A percentile compares a stretch with the other conserved stretches of the same genome.
Conservation (phyloP, 2,113 vertebrate species). For the Aplodontia rufa region DNA sequence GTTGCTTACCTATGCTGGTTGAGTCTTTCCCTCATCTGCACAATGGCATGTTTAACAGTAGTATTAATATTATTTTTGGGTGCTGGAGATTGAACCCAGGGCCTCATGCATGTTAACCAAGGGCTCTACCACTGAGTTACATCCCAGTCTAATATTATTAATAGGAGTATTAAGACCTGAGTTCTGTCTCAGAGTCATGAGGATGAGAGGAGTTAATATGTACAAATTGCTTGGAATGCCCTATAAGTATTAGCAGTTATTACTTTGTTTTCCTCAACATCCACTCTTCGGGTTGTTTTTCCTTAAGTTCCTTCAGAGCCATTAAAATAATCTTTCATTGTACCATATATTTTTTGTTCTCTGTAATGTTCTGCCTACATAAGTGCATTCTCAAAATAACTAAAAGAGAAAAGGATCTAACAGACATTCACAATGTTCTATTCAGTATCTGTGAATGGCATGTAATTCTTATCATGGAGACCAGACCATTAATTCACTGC, state of each 20-base stretch:
- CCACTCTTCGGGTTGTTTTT: constrained; percentile 1
- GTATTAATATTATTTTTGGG: background rate
- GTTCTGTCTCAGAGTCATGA: background rate
- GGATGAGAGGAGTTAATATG: background rate
- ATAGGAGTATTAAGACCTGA: background rate
- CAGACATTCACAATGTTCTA: constrained; percentile 40
- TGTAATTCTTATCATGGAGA: constrained; percentile 23
- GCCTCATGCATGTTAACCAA: background rate
- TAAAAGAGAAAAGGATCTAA: constrained; percentile 49
- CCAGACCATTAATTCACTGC: constrained; percentile 7
- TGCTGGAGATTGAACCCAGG: background rate
- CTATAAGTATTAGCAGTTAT: background rate
- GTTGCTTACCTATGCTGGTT: background rate
- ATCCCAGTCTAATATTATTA: background rate
- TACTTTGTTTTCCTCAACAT: background rate
- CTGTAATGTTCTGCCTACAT: constrained; percentile 53
- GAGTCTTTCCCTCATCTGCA: background rate
- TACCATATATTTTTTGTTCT: constrained; percentile 48
- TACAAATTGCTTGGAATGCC: background rate
- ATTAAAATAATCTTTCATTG: constrained; percentile 32
- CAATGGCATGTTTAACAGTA: background rate
- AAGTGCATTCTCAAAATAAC: constrained; percentile 59
- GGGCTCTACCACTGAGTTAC: background rate
- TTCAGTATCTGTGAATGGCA: constrained; percentile 45
- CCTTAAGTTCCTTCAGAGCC: constrained; percentile 14